Conservation (phyloP, 2,113 vertebrate species). For the Cepphus grylle region DNA sequence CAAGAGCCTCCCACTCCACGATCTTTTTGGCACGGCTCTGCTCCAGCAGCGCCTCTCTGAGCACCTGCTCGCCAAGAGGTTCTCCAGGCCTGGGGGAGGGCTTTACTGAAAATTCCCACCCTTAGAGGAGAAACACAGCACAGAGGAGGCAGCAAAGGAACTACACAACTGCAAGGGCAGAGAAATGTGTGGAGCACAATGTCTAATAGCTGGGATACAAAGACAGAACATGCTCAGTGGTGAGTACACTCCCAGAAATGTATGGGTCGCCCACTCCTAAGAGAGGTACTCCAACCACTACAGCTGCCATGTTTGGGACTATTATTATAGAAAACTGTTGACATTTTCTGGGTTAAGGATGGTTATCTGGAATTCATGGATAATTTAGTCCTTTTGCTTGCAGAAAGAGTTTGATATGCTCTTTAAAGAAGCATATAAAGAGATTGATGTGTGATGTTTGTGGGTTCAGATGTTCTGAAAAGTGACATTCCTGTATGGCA, state of each 20-base stretch:
- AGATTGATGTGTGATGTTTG: constrained; percentile 25
- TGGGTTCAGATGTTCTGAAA: constrained; percentile 49
- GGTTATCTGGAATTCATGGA: constrained; percentile 48
- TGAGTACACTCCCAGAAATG: background rate
- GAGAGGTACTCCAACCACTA: background rate
- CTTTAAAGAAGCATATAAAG: constrained; percentile 43
- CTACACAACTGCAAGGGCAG: background rate
- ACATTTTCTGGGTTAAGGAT: constrained; percentile 16
- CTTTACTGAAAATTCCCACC: background rate
- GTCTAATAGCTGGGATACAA: background rate
- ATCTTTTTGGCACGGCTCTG: background rate
- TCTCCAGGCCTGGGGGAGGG: background rate
- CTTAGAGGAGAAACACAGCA: background rate
- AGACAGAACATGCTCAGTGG: background rate
- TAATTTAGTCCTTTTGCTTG: constrained; percentile 54
- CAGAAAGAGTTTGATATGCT: constrained; percentile 51
- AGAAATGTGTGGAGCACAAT: background rate
- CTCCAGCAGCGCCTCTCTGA: background rate
- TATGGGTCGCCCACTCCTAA: background rate
- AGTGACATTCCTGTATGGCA: constrained; percentile 16
- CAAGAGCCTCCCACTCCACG: rapidly evolving
- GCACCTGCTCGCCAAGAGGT: background rate
- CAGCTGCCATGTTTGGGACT: background rate
- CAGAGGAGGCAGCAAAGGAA: background rate
- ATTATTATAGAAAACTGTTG: constrained; percentile 17